Base-by-base conservation (phyloP, 1,140 invertebrate genomes). In the Zaprionus lachaisei region DNA sequence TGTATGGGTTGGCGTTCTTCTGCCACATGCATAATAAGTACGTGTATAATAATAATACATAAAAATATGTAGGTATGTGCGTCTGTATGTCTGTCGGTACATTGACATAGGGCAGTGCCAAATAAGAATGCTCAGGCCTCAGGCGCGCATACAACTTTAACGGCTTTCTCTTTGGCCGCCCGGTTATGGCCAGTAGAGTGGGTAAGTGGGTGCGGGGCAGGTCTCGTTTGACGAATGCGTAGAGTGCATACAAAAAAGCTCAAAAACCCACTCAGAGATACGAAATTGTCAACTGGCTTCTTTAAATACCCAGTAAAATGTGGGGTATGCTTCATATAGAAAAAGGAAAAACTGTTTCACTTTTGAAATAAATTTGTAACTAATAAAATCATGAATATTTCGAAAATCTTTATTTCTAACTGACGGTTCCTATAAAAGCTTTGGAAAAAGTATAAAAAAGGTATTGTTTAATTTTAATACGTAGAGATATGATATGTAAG, bases 21-120 rank as follows among this genome's bases (percentile, higher is more conserved):
- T 86, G 80, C 83, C 77, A 83, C 80, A 83, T 86, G 83, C 77
- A 41, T 51, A 72, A 20, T 72, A 72, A n/a, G 41, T n/a, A 72
- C 41, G 41, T n/a, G 41, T 47, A 17, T 49, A 63, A 60, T 66
- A 56, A 28, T 31, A 38, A 14, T 26, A 68, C 22, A 38, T 38
- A 38, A 17, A 34, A 22, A 44, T 28, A 38, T 17, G 34, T n/a
- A 38, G n/a, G 31, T 31, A 17, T 31, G 38, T 26, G 22, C 24
- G 14, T 28, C 24, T 31, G 26, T 41, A 15, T 17, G 28, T 31
- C 55, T 56, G 63, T 7, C 47, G 15, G 54, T 65, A 37, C 41
- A 49, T 72, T 72, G 69, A 28, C 62, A 66, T 72, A 57, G 69
- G 62, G 63, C 62, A 65, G 69, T 72, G 62, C 54, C 60, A 67